Evolutionary conservation across 1,140 invertebrate genomes (phyloP).

Genomic region (Eubasilissa regina): DNA sequence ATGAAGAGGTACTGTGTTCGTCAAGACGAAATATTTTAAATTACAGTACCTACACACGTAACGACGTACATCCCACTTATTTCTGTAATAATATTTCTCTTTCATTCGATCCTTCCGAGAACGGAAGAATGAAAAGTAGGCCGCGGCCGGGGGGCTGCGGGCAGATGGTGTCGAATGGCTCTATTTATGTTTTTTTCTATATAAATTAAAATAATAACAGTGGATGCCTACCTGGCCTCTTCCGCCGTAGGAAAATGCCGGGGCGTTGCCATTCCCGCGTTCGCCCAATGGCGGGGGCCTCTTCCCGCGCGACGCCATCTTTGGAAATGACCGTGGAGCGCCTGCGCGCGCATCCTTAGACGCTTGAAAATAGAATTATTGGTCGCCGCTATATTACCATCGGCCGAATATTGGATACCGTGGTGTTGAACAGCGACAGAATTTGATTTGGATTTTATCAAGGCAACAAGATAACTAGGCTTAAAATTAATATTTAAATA

Average conservation of each 20-base stretch:
- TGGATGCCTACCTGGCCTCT: not conserved
- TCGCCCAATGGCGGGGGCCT: constrained; percentile 18
- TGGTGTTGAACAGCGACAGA: too few species aligned
- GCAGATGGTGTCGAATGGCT: constrained; percentile 3
- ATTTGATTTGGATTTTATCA: too few species aligned
- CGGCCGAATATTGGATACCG: not conserved
- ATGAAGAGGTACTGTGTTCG: too few species aligned
- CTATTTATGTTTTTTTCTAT: constrained; percentile 3
- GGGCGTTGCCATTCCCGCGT: constrained; percentile 18
- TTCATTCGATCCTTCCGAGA: not conserved
- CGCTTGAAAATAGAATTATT: constrained; percentile 18
- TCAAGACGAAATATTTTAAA: too few species aligned
- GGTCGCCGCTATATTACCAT: constrained; percentile 1
- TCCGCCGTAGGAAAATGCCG: constrained; percentile 33
- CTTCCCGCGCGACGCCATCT: constrained; percentile 48
- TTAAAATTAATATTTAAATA: too few species aligned
- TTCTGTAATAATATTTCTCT: not conserved
- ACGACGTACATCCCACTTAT: too few species aligned
- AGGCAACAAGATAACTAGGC: too few species aligned
- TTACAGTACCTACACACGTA: too few species aligned
- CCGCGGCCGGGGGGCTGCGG: not conserved
- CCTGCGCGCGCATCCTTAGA: constrained; percentile 2
- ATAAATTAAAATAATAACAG: constrained; percentile 10
- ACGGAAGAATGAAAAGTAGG: constrained; percentile 8
- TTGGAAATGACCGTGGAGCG: constrained; percentile 28